Conservation (phyloP, 2,797 vertebrate genomes). For the Lates japonicus region DNA sequence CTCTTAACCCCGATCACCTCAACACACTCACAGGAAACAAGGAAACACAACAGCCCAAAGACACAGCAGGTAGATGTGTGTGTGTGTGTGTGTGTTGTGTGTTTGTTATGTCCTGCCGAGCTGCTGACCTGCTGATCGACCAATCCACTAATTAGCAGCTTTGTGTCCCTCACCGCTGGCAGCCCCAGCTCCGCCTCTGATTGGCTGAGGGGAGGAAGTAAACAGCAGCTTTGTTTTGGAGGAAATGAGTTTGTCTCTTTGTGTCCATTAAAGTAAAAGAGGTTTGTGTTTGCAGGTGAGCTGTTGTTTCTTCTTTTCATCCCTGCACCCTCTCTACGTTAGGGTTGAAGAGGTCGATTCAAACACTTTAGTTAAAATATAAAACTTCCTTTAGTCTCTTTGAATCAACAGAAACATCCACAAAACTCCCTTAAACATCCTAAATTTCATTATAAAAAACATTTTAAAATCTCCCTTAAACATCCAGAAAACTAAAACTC, state of each 20-base stretch:
- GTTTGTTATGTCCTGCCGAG: constrained; percentile 62
- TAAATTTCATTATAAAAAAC: no score
- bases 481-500: no score
- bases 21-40: constrained; percentile 23
- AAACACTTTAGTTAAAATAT: no score
- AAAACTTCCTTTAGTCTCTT: no score
- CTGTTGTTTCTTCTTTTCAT: constrained; percentile 16
- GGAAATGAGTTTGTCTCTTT: constrained; percentile 44
- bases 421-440: no score
- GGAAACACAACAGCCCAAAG: constrained; percentile 50
- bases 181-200: constrained; percentile 59
- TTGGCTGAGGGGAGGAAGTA: constrained; percentile 65
- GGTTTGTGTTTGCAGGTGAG: constrained; percentile 55
- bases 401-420: no score
- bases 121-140: constrained; percentile 61
- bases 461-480: no score
- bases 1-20: constrained; percentile 19
- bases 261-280: constrained; percentile 39
- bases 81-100: constrained; percentile 48
- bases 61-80: constrained; percentile 51
- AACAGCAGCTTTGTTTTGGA: constrained; percentile 52
- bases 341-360: no score
- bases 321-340: no score
- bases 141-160: constrained; percentile 69
- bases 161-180: constrained; percentile 67